Evolutionary conservation across 2,113 vertebrate genomes (phyloP), one percentile per base, ranked within the genome.

Genomic region (Calyptomena viridis): DNA sequence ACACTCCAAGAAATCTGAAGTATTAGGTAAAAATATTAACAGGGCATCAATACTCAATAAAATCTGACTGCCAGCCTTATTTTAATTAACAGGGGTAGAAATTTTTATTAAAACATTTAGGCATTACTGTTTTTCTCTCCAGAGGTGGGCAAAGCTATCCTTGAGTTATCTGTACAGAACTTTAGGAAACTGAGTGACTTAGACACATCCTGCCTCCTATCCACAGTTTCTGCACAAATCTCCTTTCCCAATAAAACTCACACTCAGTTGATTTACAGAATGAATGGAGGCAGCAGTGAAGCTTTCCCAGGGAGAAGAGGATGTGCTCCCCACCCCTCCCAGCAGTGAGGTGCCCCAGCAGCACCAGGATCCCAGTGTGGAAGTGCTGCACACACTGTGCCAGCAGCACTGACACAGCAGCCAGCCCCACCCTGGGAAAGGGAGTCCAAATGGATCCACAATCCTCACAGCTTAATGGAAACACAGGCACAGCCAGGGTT

Each of bases 381-480:
- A 35, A 49, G 67, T 2, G 22, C 40, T 24, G 11, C 33, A 7
- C 24, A 14, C 14, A 6, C 14, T 4, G 1, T 60, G 90, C 84
- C 92, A 93, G 90, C 67, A 50, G 87, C 63, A 2, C 91, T 92
- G 93, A 76, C 85, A 37, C 75, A 80, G 95, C 90, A 95, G 64
- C 58, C 90, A 72, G 75, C 83, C 55, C 68, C 88, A 84, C 72
- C 72, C 90, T 4, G 50, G 67, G 7, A 23, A 27, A 35, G 79
- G 0, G 35, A 66, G 58, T n/a, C 85, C 90, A 69, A 46, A 85
- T 4, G 46, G n/a, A 73, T 21, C 24, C 74, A 47, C 3, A 0
- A 55, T 37, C 53, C 67, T 64, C 75, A 8, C 0, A 2, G 58
- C 49, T 53, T 62, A 55, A 93, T 15, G 56, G 66, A 20, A 0